phyloP scores from a whole-genome alignment of 2,888 invertebrate species.

The Pardosa pseudoannulata region DNA sequence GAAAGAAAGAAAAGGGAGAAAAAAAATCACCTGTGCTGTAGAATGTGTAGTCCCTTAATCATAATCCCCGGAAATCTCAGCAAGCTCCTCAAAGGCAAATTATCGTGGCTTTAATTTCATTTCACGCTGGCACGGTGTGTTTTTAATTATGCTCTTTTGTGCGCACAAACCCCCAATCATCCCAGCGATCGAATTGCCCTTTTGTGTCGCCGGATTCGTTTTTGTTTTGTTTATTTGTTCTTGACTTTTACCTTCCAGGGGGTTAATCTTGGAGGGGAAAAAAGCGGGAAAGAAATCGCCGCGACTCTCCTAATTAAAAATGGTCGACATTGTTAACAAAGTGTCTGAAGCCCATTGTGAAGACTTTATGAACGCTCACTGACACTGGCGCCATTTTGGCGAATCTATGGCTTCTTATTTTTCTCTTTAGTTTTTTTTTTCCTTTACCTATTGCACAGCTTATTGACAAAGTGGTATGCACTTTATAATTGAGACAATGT shows the following conservation, averaged over 20 bases:
- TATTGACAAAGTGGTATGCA: slow-evolving; percentile 57
- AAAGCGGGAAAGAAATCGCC: slow-evolving; percentile 30
- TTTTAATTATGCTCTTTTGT: slow-evolving; percentile 24
- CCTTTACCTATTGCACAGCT: slow-evolving; percentile 15
- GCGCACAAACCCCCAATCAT: slow-evolving; percentile 24
- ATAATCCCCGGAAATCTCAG: not conserved
- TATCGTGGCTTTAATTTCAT: slow-evolving; percentile 43
- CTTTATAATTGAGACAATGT: slow-evolving; percentile 54
- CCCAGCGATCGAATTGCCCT: slow-evolving; percentile 29
- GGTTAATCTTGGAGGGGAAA: not conserved
- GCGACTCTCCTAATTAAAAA: slow-evolving; percentile 60
- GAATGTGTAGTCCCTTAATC: not conserved
- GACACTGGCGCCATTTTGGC: slow-evolving; percentile 68
- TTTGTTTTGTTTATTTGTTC: slow-evolving; percentile 23
- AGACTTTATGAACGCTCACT: slow-evolving; percentile 28
- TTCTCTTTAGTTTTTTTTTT: slow-evolving; percentile 28
- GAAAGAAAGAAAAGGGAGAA: not conserved
- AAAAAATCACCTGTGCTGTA: too few species aligned
- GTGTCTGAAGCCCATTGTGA: slow-evolving; percentile 35
- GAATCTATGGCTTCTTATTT: not conserved
- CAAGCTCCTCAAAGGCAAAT: slow-evolving; percentile 22
- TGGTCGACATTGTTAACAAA: slow-evolving; percentile 54
- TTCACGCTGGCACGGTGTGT: slow-evolving; percentile 34
- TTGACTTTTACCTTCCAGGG: slow-evolving; percentile 2
- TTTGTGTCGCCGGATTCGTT: slow-evolving; percentile 17